Evolutionary conservation across 2,797 vertebrate species (phyloP).

Genomic region (Margarornis squamiger): DNA sequence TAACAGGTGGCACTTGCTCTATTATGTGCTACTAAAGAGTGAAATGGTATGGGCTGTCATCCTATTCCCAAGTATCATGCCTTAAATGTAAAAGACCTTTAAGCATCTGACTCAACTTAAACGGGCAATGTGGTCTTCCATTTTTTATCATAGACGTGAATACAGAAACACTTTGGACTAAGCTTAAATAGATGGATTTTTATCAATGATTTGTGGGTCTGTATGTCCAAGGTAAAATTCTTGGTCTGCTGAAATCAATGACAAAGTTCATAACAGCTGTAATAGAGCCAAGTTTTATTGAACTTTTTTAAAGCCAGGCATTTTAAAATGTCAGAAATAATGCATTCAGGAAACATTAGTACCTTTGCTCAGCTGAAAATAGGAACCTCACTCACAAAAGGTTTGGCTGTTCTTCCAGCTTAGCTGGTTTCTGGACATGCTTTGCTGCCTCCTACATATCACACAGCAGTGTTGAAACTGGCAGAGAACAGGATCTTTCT

Average conservation of each 20-base stretch:
- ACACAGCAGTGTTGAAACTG: background rate
- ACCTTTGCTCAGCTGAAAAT: background rate
- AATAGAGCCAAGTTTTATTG: background rate
- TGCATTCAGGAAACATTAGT: background rate
- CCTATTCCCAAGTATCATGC: conserved; percentile 47
- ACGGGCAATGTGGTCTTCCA: background rate
- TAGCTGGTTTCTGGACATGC: background rate
- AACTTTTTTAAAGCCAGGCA: background rate
- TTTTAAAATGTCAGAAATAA: conserved; percentile 25
- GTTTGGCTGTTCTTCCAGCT: background rate
- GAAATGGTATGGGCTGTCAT: background rate
- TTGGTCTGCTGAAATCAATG: background rate
- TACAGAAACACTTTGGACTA: background rate
- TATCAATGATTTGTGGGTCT: background rate
- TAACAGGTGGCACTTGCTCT: conserved; percentile 61
- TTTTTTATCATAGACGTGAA: background rate
- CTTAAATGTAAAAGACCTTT: conserved; percentile 36
- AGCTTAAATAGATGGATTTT: background rate
- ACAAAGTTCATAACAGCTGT: background rate
- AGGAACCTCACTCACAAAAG: background rate
- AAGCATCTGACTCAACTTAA: background rate
- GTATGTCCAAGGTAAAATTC: background rate
- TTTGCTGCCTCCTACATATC: conserved; percentile 1
- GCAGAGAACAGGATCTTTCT: background rate
- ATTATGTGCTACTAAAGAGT: conserved; percentile 49